phyloP scores from a whole-genome alignment of 2,797 vertebrate species.

The Diglossa cyanea region DNA sequence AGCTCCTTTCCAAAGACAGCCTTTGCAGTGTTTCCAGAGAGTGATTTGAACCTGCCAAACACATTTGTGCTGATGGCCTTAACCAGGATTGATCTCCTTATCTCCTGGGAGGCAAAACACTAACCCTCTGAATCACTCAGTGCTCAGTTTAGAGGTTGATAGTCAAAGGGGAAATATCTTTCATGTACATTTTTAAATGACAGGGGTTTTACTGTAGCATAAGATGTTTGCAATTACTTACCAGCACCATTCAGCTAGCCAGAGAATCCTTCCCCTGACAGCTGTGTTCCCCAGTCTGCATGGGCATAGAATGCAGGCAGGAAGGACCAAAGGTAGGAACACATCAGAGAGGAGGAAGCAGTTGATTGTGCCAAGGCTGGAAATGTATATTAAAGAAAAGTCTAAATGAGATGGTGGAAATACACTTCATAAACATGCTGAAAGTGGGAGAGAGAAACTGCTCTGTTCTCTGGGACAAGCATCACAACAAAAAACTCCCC shows the following conservation, averaged over 20 bases:
- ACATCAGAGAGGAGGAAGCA: not conserved
- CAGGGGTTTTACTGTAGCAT: not conserved
- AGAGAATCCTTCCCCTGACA: slow-evolving; percentile 17
- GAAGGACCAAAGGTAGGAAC: not conserved
- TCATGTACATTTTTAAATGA: not conserved
- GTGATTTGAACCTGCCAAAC: slow-evolving; percentile 31
- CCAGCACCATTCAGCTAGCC: not conserved
- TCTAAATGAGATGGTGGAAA: not conserved
- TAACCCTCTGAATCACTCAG: not conserved
- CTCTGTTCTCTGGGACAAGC: not conserved
- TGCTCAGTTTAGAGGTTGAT: not conserved
- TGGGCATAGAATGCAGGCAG: not conserved
- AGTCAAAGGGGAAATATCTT: slow-evolving; percentile 7
- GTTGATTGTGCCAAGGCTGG: not conserved
- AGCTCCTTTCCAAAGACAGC: not conserved
- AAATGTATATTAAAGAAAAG: not conserved
- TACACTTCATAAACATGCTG: not conserved
- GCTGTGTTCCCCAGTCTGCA: not conserved
- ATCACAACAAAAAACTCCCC: not conserved
- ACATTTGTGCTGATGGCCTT: slow-evolving; percentile 38
- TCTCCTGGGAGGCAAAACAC: not conserved
- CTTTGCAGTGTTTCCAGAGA: not conserved
- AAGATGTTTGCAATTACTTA: slow-evolving; percentile 23
- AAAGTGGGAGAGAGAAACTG: not conserved
- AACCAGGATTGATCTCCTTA: slow-evolving; percentile 43